Conservation (phyloP, 2,888 invertebrate genomes). For the Plebejus argus region DNA sequence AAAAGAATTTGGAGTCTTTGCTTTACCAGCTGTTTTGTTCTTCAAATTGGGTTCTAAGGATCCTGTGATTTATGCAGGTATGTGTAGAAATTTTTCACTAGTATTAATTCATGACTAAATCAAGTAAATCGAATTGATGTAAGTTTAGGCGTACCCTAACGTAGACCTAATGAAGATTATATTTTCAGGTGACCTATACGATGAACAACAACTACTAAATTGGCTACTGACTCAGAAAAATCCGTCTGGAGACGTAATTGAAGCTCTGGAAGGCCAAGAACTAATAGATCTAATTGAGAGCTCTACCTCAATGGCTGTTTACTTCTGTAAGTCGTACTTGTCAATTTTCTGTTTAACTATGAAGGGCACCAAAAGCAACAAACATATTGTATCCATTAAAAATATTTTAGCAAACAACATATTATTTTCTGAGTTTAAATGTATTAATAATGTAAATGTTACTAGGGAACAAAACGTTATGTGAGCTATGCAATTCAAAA, state of each 20-base stretch:
- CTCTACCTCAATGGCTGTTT: slow-evolving; percentile 91
- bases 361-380: neutral
- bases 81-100: slow-evolving; percentile 23
- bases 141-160: neutral
- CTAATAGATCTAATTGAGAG: slow-evolving; percentile 88
- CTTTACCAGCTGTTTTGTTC: slow-evolving; percentile 93
- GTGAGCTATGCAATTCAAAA: slow-evolving; percentile 91
- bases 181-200: slow-evolving; percentile 88
- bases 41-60: slow-evolving; percentile 93
- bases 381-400: neutral
- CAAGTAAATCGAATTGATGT: neutral
- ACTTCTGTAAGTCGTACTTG: slow-evolving; percentile 90
- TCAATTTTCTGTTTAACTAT: neutral
- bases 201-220: slow-evolving; percentile 92
- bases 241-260: slow-evolving; percentile 94
- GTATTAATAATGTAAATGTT: slow-evolving; percentile 47
- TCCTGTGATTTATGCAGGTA: slow-evolving; percentile 94
- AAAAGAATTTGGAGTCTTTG: slow-evolving; percentile 93
- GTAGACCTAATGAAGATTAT: neutral
- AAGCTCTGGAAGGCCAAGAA: slow-evolving; percentile 91
- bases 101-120: neutral
- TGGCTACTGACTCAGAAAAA: slow-evolving; percentile 96
- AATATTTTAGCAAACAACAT: neutral
- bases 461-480: slow-evolving; percentile 95
- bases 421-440: neutral